Base-by-base conservation (phyloP, 30 jellyfish, hydroid and myxozoan genomes). In the Cassiopea xamachana region DNA sequence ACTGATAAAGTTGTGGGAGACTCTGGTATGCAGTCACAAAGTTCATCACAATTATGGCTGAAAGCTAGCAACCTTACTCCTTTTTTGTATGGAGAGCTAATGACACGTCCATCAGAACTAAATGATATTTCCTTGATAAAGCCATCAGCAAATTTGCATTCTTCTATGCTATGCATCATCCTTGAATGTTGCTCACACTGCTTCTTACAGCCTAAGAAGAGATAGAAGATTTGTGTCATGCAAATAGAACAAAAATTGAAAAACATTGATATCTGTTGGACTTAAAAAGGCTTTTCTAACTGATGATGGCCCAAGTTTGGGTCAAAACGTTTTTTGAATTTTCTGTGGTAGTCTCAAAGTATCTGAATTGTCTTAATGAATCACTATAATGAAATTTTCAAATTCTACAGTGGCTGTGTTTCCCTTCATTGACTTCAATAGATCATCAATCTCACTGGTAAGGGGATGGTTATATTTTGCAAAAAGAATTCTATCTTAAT, bases 61-160 rank as follows among this genome's bases (percentile, higher is more conserved):
- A 88, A 96, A 3, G 98, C 94, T 7, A 96, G 83, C 7, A 96
- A 75, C 48, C 99, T 69, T 10, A 96, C 87, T 46, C 99, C 97
- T 76, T 96, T 96, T 39, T 96, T 97, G 86, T 79, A 92, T 3
- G 99, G 99, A 1, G 99, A 96, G 64, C 98, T 75, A 45, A 96
- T 84, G 46, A 96, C 43, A 51, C 97, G 62, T 46, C 99, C 99
- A 77, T 96, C 99, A 0, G 92, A 27, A 55, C 92, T 92, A 58
- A 86, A 96, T 85, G 98, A 91, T 39, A 90, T 81, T 62, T 96
- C 99, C 81, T 96, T 96, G 58, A 96, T 96, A 87, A 48, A 92
- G n/a, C 98, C 99, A 18, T 84, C 72, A 44, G 95, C 98, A 43
- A 80, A 80, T 61, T 73, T 87, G 64, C 98, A 87, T 80, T 96